Percentiles rank a stretch among this genome's conserved stretches.
phyloP scores from a whole-genome alignment of 2,888 invertebrate species.

The Caprella mutica region DNA sequence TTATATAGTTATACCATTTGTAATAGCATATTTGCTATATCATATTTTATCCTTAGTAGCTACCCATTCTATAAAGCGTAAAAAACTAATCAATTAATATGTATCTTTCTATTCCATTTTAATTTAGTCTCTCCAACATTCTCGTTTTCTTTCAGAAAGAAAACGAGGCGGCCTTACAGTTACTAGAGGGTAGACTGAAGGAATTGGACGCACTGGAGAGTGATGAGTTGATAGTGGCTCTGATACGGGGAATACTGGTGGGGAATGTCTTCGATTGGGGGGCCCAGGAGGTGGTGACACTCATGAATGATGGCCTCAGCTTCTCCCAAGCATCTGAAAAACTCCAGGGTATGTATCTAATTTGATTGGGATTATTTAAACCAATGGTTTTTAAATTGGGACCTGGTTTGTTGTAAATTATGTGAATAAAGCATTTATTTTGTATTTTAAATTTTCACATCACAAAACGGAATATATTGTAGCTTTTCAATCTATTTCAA shows the following conservation, averaged over 20 bases:
- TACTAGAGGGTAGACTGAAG: conserved; percentile 55
- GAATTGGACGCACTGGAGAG: conserved; percentile 57
- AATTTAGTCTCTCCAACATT: not conserved
- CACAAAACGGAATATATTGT: no score
- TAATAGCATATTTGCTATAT: not conserved
- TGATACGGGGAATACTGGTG: conserved; percentile 51
- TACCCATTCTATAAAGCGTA: not conserved
- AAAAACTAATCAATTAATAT: not conserved
- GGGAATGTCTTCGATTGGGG: conserved; percentile 99
- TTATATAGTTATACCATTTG: not conserved
- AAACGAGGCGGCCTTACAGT: conserved; percentile 64
- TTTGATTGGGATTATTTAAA: no score
- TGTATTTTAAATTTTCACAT: no score
- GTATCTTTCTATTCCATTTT: not conserved
- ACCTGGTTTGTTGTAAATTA: no score
- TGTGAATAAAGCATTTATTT: no score
- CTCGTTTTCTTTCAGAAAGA: conserved; percentile 50
- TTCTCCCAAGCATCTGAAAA: conserved; percentile 68
- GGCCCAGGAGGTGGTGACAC: conserved; percentile 72
- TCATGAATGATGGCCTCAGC: conserved; percentile 68
- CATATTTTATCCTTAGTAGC: not conserved
- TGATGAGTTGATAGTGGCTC: conserved; percentile 41
- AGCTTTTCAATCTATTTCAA: no score
- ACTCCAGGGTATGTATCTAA: conserved; percentile 60
- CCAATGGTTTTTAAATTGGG: not conserved